phyloP scores from a whole-genome alignment of 2,113 vertebrate genomes.

The Pristiophorus japonicus region DNA sequence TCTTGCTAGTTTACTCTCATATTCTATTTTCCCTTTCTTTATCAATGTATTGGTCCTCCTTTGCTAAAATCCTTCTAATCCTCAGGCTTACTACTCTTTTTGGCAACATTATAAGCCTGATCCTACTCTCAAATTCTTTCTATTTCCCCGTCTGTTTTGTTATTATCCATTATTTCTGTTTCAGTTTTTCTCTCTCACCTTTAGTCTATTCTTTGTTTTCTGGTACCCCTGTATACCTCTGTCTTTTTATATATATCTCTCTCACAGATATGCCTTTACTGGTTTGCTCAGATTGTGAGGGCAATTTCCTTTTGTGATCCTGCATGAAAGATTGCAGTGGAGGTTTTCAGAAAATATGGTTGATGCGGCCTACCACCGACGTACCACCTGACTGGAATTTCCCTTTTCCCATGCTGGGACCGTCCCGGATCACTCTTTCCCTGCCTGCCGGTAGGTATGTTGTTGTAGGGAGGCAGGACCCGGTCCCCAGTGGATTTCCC shows the following conservation, averaged over 20 bases:
- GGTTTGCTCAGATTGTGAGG: not conserved
- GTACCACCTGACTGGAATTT: not conserved
- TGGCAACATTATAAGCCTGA: too few relatives aligned
- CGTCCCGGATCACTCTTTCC: too few relatives aligned
- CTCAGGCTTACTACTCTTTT: too few relatives aligned
- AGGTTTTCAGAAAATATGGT: not conserved
- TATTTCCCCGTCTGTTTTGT: too few relatives aligned
- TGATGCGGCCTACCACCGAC: not conserved
- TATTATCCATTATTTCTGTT: too few relatives aligned
- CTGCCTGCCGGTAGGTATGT: not conserved
- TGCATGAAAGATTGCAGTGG: not conserved
- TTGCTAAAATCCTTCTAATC: too few relatives aligned
- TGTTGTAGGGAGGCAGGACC: not conserved
- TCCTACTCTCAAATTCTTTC: too few relatives aligned
- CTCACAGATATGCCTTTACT: not conserved
- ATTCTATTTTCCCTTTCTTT: too few relatives aligned
- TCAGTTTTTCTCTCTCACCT: too few relatives aligned
- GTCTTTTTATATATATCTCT: not conserved
- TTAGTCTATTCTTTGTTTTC: not conserved
- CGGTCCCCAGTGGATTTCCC: not conserved
- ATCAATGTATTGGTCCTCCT: too few relatives aligned
- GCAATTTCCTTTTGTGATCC: not conserved
- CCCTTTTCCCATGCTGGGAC: not conserved
- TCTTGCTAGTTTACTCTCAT: too few relatives aligned
- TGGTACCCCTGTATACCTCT: not conserved